phyloP scores from a whole-genome alignment of 1,140 invertebrate genomes.

The Cylas formicarius region DNA sequence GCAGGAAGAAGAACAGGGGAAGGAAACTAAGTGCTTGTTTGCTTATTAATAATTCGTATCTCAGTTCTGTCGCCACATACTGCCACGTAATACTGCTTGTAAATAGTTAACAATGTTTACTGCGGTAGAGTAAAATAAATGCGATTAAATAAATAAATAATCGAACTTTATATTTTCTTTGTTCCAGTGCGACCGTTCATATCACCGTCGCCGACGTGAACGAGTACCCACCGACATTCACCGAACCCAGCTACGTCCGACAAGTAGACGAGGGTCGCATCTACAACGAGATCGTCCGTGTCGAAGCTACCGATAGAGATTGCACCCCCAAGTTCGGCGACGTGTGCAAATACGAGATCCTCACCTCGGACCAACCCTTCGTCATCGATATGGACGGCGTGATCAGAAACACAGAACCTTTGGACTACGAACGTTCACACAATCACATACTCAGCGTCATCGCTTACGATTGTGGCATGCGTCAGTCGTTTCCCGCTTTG shows the following conservation, averaged over 20 bases:
- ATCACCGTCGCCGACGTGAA: constrained; percentile 94
- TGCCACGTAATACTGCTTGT: no score
- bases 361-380: constrained; percentile 85
- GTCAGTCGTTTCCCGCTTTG: constrained; percentile 79
- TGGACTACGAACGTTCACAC: constrained; percentile 85
- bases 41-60: no score
- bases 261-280: constrained; percentile 86
- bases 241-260: constrained; percentile 80
- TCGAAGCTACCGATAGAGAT: constrained; percentile 85
- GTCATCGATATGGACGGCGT: constrained; percentile 83
- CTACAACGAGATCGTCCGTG: constrained; percentile 82
- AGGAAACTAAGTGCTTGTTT: no score
- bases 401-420: constrained; percentile 78
- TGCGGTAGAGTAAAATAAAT: no score
- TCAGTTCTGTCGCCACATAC: no score
- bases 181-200: constrained; percentile 80
- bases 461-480: constrained; percentile 95
- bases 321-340: constrained; percentile 87
- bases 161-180: no score
- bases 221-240: constrained; percentile 84
- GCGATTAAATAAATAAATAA: no score
- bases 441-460: constrained; percentile 95
- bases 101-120: no score
- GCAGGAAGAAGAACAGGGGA: no score
- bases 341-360: constrained; percentile 93